Evolutionary conservation across 1,140 invertebrate species (phyloP).

Genomic region (Amyelois transitella): DNA sequence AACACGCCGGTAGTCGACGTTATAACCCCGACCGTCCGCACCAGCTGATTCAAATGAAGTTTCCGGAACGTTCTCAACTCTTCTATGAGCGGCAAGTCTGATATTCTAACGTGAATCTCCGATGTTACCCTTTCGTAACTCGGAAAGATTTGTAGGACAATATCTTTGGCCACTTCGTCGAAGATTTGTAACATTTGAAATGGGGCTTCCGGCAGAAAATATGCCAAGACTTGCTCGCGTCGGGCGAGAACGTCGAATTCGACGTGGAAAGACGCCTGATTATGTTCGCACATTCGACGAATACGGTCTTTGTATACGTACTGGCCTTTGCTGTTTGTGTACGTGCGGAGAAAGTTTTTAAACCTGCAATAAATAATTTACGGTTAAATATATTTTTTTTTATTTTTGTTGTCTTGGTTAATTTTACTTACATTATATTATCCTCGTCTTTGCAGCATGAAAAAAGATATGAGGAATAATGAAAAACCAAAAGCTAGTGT

Average conservation of each 20-base stretch:
- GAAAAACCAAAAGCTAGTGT: too few species aligned
- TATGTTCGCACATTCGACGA: conserved; percentile 95
- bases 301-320: conserved; percentile 96
- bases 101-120: conserved; percentile 96
- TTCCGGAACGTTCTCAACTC: conserved; percentile 96
- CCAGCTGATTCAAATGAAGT: conserved; percentile 94
- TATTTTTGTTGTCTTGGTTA: not conserved
- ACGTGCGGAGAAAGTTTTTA: conserved; percentile 95
- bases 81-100: conserved; percentile 96
- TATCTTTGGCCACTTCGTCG: conserved; percentile 95
- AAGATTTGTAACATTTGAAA: conserved; percentile 96
- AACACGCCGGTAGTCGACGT: conserved; percentile 96
- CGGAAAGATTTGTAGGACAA: conserved; percentile 96
- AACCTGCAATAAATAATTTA: too few species aligned
- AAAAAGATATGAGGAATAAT: too few species aligned
- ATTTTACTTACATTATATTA: too few species aligned
- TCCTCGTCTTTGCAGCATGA: too few species aligned
- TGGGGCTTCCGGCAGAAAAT: conserved; percentile 98
- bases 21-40: conserved; percentile 96
- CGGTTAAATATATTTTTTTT: not conserved
- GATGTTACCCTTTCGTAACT: conserved; percentile 95
- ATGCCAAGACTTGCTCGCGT: conserved; percentile 94
- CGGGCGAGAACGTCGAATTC: conserved; percentile 94
- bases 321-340: conserved; percentile 89
- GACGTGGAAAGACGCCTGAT: conserved; percentile 92